phyloP scores from a whole-genome alignment of 1,140 invertebrate genomes.

The Lepidurus packardi region DNA sequence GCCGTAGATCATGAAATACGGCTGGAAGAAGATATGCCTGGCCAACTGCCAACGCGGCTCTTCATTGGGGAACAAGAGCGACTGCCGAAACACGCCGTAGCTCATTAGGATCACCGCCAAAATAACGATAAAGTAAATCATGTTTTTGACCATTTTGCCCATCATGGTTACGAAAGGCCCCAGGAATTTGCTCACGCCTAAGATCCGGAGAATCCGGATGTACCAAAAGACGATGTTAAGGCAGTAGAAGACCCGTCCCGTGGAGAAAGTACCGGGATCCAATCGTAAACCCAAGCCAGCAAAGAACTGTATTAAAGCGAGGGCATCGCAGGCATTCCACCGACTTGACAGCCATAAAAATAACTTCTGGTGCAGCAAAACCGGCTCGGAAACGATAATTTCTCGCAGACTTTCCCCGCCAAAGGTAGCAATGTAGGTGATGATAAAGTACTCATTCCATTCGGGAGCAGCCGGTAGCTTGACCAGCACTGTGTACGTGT shows the following conservation, averaged over 20 bases:
- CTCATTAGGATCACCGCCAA: constrained; percentile 91
- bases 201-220: constrained; percentile 85
- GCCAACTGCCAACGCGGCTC: constrained; percentile 80
- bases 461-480: constrained; percentile 68
- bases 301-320: constrained; percentile 75
- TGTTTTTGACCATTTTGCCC: constrained; percentile 96
- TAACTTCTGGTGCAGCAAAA: constrained; percentile 78
- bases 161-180: constrained; percentile 97
- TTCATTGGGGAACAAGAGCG: constrained; percentile 81
- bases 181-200: constrained; percentile 92
- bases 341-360: constrained; percentile 86
- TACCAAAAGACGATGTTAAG: constrained; percentile 95
- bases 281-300: constrained; percentile 71
- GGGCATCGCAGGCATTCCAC: constrained; percentile 85
- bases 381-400: constrained; percentile 77
- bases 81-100: constrained; percentile 90
- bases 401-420: constrained; percentile 90
- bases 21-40: constrained; percentile 88
- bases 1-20: constrained; percentile 62
- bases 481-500: constrained; percentile 86
- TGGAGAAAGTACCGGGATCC: constrained; percentile 63
- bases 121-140: constrained; percentile 93
- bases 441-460: constrained; percentile 84
- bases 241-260: constrained; percentile 81
- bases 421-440: constrained; percentile 81